Conservation (phyloP, 1,140 invertebrate genomes). For the Drosophila nasuta region DNA sequence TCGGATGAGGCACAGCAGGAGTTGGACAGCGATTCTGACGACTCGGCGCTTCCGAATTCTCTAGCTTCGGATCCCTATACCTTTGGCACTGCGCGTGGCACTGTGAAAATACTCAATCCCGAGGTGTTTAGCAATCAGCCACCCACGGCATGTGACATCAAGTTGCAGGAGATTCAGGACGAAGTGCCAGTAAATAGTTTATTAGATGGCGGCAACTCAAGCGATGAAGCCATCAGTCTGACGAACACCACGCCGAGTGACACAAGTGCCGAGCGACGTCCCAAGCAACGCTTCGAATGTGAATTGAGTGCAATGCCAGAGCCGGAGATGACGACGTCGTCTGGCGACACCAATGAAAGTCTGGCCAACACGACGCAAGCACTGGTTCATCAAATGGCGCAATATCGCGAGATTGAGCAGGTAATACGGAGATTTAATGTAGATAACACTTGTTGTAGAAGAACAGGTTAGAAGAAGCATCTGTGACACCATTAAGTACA, state of each 20-base stretch:
- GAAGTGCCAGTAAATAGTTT: constrained; percentile 38
- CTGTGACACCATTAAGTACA: no score
- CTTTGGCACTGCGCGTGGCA: constrained; percentile 74
- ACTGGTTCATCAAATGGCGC: constrained; percentile 87
- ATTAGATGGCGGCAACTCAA: constrained; percentile 60
- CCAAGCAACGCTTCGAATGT: constrained; percentile 59
- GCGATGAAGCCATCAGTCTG: constrained; percentile 66
- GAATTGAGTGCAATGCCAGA: constrained; percentile 18
- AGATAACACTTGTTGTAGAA: neutral
- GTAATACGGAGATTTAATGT: constrained; percentile 76
- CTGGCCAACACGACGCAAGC: constrained; percentile 57
- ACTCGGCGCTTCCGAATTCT: constrained; percentile 65
- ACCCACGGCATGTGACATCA: constrained; percentile 66
- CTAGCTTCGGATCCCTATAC: constrained; percentile 65
- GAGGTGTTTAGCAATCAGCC: constrained; percentile 76
- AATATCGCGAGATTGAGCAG: constrained; percentile 91
- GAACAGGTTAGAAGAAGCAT: no score
- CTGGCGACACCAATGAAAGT: constrained; percentile 4
- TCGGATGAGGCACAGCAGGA: constrained; percentile 37
- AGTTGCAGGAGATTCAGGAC: constrained; percentile 73
- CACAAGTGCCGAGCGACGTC: constrained; percentile 48
- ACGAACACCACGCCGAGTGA: constrained; percentile 66
- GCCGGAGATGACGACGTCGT: neutral
- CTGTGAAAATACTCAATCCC: constrained; percentile 81
- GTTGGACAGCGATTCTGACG: constrained; percentile 67